These are phyloP conservation scores for Liopterus haemorrhoidalis DNA, from an alignment of 2,888 invertebrate species.

Conservation along the genomic window DNA sequence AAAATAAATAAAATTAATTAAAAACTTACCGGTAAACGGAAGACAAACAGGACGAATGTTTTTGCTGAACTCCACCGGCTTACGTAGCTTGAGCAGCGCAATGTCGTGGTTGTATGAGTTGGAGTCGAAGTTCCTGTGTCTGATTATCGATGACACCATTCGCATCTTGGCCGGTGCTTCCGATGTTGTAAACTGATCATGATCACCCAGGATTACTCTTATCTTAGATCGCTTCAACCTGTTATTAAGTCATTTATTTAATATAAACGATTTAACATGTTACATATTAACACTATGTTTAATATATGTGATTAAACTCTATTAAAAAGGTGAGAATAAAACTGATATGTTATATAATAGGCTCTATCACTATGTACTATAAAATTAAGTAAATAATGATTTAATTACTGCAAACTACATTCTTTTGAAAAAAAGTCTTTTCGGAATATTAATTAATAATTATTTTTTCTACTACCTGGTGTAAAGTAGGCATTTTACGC, in stretches of 20 bases:
- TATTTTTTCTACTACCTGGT: no score
- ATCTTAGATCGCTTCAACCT: slow-evolving; percentile 75
- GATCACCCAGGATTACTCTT: slow-evolving; percentile 75
- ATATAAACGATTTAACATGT: neutral
- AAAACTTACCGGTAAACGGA: slow-evolving; percentile 58
- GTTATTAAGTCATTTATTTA: slow-evolving; percentile 19
- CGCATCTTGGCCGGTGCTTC: slow-evolving; percentile 77
- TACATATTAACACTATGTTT: neutral
- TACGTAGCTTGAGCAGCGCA: slow-evolving; percentile 68
- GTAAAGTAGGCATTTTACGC: no score
- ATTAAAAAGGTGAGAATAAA: neutral
- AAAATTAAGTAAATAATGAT: no score
- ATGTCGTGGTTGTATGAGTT: slow-evolving; percentile 84
- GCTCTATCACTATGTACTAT: no score
- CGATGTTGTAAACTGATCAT: slow-evolving; percentile 72
- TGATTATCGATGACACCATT: slow-evolving; percentile 69
- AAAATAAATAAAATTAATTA: no score
- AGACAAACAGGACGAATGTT: slow-evolving; percentile 73
- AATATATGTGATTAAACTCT: neutral
- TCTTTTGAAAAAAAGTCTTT: no score
- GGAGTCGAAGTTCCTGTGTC: slow-evolving; percentile 77
- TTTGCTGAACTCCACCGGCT: slow-evolving; percentile 70
- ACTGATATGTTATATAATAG: no score
- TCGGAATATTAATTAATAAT: no score
- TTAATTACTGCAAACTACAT: no score